A percentile compares a stretch with the other conserved stretches of the same genome.
Conservation (phyloP, 2,888 invertebrate species). For the Brachylomia viminalis region DNA sequence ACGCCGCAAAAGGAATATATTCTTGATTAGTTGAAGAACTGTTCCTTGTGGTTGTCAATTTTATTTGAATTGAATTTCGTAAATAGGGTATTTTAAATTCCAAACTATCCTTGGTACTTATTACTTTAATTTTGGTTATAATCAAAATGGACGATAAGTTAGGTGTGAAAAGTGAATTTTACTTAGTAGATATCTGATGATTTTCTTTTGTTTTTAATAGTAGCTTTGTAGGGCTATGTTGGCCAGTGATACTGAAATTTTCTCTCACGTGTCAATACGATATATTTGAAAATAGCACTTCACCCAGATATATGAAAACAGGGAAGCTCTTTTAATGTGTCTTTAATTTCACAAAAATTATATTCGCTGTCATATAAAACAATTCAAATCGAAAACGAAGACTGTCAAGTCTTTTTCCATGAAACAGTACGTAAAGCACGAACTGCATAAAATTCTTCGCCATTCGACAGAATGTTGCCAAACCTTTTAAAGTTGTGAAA, state of each 20-base stretch:
- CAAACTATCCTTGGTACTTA: not conserved
- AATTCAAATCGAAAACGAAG: not conserved
- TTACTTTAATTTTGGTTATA: not conserved
- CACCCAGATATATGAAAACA: not conserved
- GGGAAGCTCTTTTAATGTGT: too few species aligned
- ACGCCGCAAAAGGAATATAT: slow-evolving; percentile 73
- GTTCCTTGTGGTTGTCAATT: slow-evolving; percentile 9
- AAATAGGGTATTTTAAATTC: not conserved
- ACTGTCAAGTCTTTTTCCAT: not conserved
- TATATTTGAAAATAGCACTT: not conserved
- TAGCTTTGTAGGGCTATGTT: not conserved
- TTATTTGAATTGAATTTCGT: slow-evolving; percentile 9
- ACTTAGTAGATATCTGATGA: not conserved
- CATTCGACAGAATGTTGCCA: slow-evolving; percentile 45
- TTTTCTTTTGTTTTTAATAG: not conserved
- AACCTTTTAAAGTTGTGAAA: slow-evolving; percentile 57
- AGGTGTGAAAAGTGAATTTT: not conserved
- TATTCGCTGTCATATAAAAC: not conserved
- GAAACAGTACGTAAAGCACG: not conserved
- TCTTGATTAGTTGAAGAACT: slow-evolving; percentile 53
- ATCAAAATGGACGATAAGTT: not conserved
- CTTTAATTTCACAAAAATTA: not conserved
- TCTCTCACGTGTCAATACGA: not conserved
- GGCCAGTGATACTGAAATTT: too few species aligned
- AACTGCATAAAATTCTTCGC: slow-evolving; percentile 10